Conservation (phyloP, 2,113 vertebrate species). For the Proteles cristata region DNA sequence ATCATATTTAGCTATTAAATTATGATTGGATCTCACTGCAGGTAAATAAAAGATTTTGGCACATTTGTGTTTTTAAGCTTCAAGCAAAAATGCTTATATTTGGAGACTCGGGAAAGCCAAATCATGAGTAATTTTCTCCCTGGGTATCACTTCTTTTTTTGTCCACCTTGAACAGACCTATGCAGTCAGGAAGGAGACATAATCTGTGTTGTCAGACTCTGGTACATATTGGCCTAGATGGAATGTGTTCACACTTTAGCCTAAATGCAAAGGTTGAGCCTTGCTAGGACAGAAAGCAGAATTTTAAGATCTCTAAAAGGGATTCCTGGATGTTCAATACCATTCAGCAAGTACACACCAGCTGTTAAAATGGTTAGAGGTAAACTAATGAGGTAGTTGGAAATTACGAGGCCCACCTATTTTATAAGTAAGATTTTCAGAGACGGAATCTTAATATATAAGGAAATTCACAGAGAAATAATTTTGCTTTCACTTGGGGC, state of each 20-base stretch:
- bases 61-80: neutral
- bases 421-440: neutral
- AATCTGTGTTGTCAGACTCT: neutral
- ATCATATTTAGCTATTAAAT: neutral
- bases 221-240: neutral
- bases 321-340: neutral
- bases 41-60: neutral
- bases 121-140: slow-evolving; percentile 17
- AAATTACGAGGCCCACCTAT: neutral
- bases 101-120: neutral
- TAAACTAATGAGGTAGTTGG: neutral
- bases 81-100: neutral
- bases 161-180: neutral
- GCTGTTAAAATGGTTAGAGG: neutral
- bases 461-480: neutral
- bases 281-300: neutral
- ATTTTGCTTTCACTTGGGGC: neutral
- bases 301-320: neutral
- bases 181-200: neutral
- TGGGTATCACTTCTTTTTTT: neutral
- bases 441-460: neutral
- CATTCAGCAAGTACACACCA: neutral
- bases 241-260: neutral
- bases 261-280: neutral
- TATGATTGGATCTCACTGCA: neutral